Evolutionary conservation across 92 coral and sea anemone species (phyloP).

Genomic region (Actinernus sp.): DNA sequence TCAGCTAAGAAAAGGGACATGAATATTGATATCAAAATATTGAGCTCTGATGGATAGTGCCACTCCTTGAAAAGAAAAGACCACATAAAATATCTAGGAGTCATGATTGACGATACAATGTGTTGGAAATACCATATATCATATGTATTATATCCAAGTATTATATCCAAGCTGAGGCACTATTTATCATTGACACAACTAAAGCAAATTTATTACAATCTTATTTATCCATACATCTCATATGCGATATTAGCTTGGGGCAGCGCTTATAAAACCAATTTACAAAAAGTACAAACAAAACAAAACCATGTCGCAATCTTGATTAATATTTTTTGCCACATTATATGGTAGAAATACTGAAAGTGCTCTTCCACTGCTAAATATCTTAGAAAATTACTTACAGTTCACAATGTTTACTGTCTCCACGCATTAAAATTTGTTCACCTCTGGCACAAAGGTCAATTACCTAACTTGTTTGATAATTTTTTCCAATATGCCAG

Average conservation of each 20-base stretch:
- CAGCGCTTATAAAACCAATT: slow-evolving; percentile 28
- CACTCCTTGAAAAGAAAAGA: slow-evolving; percentile 24
- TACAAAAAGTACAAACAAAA: slow-evolving; percentile 48
- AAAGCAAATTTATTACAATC: slow-evolving; percentile 39
- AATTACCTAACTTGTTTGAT: slow-evolving; percentile 11
- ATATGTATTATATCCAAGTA: no score
- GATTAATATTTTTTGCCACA: slow-evolving; percentile 26
- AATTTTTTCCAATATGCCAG: slow-evolving; percentile 18
- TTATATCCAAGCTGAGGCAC: slow-evolving; percentile 46
- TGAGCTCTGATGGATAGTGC: slow-evolving; percentile 27
- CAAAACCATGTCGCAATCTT: no score
- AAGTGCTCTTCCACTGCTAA: slow-evolving; percentile 48
- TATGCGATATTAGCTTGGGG: slow-evolving; percentile 57
- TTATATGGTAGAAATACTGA: slow-evolving; percentile 52
- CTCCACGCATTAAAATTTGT: slow-evolving; percentile 50
- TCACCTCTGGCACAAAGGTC: slow-evolving; percentile 35
- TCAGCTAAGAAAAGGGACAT: slow-evolving; percentile 31
- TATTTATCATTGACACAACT: slow-evolving; percentile 26
- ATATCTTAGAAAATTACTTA: slow-evolving; percentile 40
- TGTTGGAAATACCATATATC: neutral
- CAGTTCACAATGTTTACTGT: slow-evolving; percentile 39
- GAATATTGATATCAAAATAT: slow-evolving; percentile 22
- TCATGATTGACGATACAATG: slow-evolving; percentile 11
- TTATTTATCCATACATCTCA: slow-evolving; percentile 51
- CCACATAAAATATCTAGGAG: slow-evolving; percentile 42